A percentile compares a stretch with the other conserved stretches of the same genome.
Conservation (phyloP, 1,140 invertebrate genomes). For the Stenopsyche tienmushanensis region DNA sequence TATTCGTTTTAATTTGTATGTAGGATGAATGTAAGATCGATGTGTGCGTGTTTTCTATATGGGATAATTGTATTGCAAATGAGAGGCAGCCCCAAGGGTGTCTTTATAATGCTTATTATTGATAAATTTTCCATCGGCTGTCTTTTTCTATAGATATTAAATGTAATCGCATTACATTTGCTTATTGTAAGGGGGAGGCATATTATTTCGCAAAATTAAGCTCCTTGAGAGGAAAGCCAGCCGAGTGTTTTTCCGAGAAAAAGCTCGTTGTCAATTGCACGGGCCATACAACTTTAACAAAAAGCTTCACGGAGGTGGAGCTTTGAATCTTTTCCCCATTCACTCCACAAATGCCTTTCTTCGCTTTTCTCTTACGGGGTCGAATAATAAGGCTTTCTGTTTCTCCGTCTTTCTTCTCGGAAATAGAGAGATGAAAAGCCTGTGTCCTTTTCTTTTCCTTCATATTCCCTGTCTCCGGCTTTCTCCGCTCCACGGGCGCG, state of each 20-base stretch:
- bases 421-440: conserved; percentile 42
- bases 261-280: conserved; percentile 34
- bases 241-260: conserved; percentile 19
- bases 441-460: conserved; percentile 28
- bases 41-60: no score
- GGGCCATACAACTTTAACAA: conserved; percentile 29
- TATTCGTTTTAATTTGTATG: no score
- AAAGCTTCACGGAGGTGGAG: conserved; percentile 32
- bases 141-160: conserved; percentile 25
- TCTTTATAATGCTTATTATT: neutral
- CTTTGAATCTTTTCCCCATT: conserved; percentile 32
- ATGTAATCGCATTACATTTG: conserved; percentile 37
- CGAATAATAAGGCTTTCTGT: conserved; percentile 41
- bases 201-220: conserved; percentile 41
- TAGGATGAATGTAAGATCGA: no score
- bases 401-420: conserved; percentile 36
- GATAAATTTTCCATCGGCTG: neutral
- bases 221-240: conserved; percentile 24
- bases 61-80: neutral
- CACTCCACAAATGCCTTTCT: conserved; percentile 37
- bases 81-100: neutral
- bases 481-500: conserved; percentile 21
- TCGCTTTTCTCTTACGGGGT: conserved; percentile 38
- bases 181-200: conserved; percentile 24
- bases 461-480: conserved; percentile 22